Conservation (phyloP, 2,797 vertebrate genomes). For the Spinus pinus region DNA sequence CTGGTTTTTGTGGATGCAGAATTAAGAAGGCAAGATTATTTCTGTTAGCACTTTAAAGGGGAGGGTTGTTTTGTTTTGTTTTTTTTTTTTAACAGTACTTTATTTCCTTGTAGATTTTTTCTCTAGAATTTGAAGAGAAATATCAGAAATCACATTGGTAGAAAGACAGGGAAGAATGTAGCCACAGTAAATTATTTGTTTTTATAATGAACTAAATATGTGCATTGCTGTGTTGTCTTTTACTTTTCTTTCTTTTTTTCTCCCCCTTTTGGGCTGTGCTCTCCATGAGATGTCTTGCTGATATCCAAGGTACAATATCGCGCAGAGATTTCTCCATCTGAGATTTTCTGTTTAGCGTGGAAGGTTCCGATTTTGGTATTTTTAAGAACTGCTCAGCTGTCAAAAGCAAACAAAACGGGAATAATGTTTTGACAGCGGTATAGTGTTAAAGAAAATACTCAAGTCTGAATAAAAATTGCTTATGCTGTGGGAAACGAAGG, state of each 20-base stretch:
- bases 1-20: neutral
- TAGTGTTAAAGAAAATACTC: conserved; percentile 81
- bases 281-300: conserved; percentile 2
- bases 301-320: conserved; percentile 53
- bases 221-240: conserved; percentile 14
- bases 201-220: conserved; percentile 14
- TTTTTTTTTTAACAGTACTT: neutral
- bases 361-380: conserved; percentile 81
- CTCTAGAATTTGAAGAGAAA: neutral
- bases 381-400: conserved; percentile 83
- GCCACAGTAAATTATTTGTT: neutral
- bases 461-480: conserved; percentile 80
- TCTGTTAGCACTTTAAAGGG: neutral
- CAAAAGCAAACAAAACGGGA: conserved; percentile 80
- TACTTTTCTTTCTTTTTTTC: neutral
- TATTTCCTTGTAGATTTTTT: neutral
- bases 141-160: neutral
- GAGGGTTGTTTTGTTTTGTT: neutral
- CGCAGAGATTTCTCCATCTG: conserved; percentile 69
- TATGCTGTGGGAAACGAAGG: conserved; percentile 78
- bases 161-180: neutral
- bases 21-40: conserved; percentile 21
- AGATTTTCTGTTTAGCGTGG: conserved; percentile 77
- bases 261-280: neutral
- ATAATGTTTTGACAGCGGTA: conserved; percentile 83